phyloP scores from a whole-genome alignment of 2,888 invertebrate genomes.

The Falcaria lacertinaria region DNA sequence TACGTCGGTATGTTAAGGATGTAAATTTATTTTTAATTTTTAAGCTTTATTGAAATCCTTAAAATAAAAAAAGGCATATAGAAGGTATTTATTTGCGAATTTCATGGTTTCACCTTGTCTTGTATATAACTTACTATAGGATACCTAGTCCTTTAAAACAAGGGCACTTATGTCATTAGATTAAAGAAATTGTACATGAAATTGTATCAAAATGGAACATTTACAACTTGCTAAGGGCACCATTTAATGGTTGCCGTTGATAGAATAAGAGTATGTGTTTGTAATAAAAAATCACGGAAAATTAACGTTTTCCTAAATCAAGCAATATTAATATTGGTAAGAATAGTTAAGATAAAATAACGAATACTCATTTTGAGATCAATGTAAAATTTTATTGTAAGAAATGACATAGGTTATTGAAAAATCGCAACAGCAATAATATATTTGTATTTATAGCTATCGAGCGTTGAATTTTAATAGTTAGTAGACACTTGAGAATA shows the following conservation, averaged over 20 bases:
- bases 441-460: conserved; percentile 79
- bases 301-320: conserved; percentile 69
- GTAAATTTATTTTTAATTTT: no score
- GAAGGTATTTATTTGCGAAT: no score
- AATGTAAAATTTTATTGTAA: conserved; percentile 65
- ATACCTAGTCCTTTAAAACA: neutral
- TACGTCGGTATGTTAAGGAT: no score
- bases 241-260: conserved; percentile 67
- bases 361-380: conserved; percentile 76
- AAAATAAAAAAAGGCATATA: no score
- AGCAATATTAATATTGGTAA: conserved; percentile 75
- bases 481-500: conserved; percentile 72
- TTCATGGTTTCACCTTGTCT: no score
- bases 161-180: neutral
- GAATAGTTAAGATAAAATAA: conserved; percentile 58
- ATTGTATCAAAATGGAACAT: neutral
- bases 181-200: neutral
- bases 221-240: conserved; percentile 47
- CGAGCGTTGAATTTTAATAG: conserved; percentile 77
- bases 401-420: conserved; percentile 31
- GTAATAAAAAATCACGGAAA: conserved; percentile 64
- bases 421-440: conserved; percentile 77
- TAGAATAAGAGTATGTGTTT: conserved; percentile 49
- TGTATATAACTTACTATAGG: no score
- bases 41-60: no score